Evolutionary conservation across 2,888 invertebrate species (phyloP).

Genomic region (Hemistola chrysoprasaria): DNA sequence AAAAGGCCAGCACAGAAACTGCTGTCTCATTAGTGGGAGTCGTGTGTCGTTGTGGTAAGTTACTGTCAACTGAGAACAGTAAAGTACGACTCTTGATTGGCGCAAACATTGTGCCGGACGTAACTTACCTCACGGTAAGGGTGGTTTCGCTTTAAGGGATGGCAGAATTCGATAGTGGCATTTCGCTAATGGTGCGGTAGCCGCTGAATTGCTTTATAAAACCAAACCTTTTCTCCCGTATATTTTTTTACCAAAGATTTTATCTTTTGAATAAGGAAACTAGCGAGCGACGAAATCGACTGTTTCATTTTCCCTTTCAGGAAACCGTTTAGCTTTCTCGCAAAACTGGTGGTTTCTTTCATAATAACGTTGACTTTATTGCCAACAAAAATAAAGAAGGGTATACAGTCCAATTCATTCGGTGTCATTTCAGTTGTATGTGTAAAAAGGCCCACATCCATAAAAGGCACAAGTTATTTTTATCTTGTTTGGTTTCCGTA

Average conservation of each 20-base stretch:
- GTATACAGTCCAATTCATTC: no score
- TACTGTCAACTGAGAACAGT: slow-evolving; percentile 61
- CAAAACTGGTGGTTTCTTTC: no score
- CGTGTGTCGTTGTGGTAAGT: slow-evolving; percentile 69
- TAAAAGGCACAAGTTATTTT: no score
- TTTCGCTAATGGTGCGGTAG: slow-evolving; percentile 17
- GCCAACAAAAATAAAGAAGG: no score
- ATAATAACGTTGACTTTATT: no score
- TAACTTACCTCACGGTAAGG: slow-evolving; percentile 26
- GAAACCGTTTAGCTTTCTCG: slow-evolving; percentile 1
- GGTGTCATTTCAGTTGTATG: no score
- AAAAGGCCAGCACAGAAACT: slow-evolving; percentile 48
- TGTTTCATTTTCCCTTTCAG: slow-evolving; percentile 1
- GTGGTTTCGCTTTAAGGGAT: slow-evolving; percentile 19
- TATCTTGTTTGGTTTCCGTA: slow-evolving; percentile 1
- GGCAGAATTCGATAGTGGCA: slow-evolving; percentile 18
- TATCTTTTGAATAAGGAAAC: slow-evolving; percentile 2
- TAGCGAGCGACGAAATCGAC: background rate
- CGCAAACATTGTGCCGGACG: slow-evolving; percentile 46
- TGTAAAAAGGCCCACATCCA: no score
- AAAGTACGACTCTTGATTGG: slow-evolving; percentile 72
- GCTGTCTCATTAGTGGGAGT: slow-evolving; percentile 72
- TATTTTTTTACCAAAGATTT: slow-evolving; percentile 4
- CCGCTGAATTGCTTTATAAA: slow-evolving; percentile 19
- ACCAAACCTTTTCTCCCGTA: slow-evolving; percentile 1